phyloP scores from a whole-genome alignment of 2,888 invertebrate genomes.

The Agriopis aurantiaria region DNA sequence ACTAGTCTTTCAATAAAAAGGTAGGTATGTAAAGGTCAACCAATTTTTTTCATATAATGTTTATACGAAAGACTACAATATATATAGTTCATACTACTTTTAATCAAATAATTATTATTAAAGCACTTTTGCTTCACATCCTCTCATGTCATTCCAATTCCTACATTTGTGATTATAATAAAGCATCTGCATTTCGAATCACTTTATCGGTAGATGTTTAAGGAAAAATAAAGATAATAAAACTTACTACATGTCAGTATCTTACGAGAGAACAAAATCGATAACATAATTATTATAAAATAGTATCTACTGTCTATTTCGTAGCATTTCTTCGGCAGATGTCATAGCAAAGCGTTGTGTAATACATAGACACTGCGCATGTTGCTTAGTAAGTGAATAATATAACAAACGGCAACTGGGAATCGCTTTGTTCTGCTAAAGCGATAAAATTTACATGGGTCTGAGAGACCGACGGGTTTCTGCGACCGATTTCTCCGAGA shows the following conservation, averaged over 20 bases:
- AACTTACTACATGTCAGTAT: not conserved
- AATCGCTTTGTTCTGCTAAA: conserved; percentile 58
- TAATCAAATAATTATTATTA: no score
- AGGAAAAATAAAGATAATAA: no score
- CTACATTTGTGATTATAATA: no score
- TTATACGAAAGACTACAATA: no score
- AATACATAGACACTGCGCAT: conserved; percentile 43
- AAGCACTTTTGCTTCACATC: no score
- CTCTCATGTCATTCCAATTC: no score
- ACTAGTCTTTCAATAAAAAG: no score
- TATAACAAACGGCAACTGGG: conserved; percentile 56
- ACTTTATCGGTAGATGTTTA: no score
- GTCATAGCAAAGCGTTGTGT: conserved; percentile 21
- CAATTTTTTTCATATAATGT: no score
- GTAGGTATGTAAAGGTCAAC: no score
- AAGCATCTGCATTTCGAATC: no score
- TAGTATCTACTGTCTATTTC: conserved; percentile 4
- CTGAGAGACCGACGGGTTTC: conserved; percentile 48
- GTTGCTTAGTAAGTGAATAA: conserved; percentile 65
- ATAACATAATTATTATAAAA: not conserved
- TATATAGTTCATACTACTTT: no score
- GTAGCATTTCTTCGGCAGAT: conserved; percentile 19
- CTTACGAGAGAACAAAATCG: not conserved
- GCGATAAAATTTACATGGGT: conserved; percentile 76
- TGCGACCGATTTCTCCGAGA: conserved; percentile 54